Percentiles rank a stretch among this genome's conserved stretches.
These are phyloP conservation scores for Protobothrops flavoviridis DNA, from an alignment of 2,113 vertebrate species.

Conservation along the genomic window DNA sequence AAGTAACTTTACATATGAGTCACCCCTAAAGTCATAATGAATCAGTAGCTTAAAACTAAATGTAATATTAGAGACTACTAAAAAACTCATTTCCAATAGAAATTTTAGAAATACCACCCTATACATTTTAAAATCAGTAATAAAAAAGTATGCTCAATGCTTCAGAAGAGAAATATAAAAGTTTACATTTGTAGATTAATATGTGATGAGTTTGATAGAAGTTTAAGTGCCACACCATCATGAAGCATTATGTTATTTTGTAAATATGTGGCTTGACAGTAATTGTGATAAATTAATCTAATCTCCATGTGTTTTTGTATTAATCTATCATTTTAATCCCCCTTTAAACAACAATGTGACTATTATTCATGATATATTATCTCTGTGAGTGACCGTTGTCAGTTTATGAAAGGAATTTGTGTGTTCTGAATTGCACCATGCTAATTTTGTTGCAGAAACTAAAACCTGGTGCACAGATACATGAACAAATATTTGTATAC, in stretches of 20 bases:
- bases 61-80: not conserved
- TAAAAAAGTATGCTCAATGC: not conserved
- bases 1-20: not conserved
- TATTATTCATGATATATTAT: constrained; percentile 14
- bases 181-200: not conserved
- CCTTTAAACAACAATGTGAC: constrained; percentile 8
- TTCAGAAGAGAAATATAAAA: not conserved
- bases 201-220: constrained; percentile 28
- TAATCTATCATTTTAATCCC: constrained; percentile 31
- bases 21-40: not conserved
- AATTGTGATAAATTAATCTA: constrained; percentile 48
- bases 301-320: constrained; percentile 1
- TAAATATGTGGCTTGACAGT: constrained; percentile 37
- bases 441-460: constrained; percentile 1
- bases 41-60: not conserved
- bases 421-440: not conserved
- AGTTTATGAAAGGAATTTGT: constrained; percentile 1
- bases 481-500: not conserved
- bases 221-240: constrained; percentile 21
- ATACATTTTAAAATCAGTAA: not conserved
- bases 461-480: constrained; percentile 4
- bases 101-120: not conserved
- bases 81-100: not conserved
- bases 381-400: not conserved
- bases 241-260: constrained; percentile 44